phyloP scores from a whole-genome alignment of 1,140 invertebrate genomes.

The Plectrocnemia conspersa region DNA sequence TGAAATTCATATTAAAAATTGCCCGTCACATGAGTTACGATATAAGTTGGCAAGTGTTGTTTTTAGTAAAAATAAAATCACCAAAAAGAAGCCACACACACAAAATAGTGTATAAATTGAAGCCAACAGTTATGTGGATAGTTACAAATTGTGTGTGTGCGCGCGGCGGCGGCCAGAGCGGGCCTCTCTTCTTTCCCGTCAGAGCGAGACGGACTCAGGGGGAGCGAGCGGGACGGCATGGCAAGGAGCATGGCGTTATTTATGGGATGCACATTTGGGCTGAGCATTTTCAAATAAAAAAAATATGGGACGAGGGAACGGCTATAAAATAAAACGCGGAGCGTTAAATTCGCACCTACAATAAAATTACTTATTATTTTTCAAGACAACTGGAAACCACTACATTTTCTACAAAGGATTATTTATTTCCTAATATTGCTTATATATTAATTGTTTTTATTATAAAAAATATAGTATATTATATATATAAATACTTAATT shows the following conservation, averaged over 20 bases:
- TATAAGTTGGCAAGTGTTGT: slow-evolving; percentile 20
- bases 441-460: no score
- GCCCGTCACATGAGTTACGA: slow-evolving; percentile 14
- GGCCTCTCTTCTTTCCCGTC: slow-evolving; percentile 23
- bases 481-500: no score
- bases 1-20: no score
- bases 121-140: slow-evolving; percentile 20
- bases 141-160: slow-evolving; percentile 24
- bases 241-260: slow-evolving; percentile 47
- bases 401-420: no score
- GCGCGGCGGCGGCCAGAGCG: slow-evolving; percentile 6
- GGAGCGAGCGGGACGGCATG: slow-evolving; percentile 40
- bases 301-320: slow-evolving; percentile 33
- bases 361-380: no score
- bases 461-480: no score
- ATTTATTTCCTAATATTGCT: no score
- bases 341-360: no score
- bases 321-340: slow-evolving; percentile 41
- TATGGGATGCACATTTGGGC: slow-evolving; percentile 52
- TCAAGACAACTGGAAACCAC: no score
- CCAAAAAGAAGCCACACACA: no score
- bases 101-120: slow-evolving; percentile 18
- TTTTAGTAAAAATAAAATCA: slow-evolving; percentile 22
- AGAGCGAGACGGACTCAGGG: slow-evolving; percentile 42
- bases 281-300: slow-evolving; percentile 49